Conservation (phyloP, 2,888 invertebrate genomes). For the Caenorhabditis sp. region DNA sequence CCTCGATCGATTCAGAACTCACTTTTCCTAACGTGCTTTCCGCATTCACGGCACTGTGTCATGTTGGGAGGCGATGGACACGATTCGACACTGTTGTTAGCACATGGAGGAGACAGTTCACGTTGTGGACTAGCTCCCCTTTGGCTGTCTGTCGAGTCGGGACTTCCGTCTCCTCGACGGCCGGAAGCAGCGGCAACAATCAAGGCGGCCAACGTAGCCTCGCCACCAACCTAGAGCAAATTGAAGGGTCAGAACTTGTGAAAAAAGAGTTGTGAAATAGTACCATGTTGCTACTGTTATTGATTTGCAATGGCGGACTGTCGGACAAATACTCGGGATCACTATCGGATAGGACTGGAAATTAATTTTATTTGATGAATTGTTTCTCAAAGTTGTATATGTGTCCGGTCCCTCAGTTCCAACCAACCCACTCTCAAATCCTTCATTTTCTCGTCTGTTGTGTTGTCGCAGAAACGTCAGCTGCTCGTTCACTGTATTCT, state of each 20-base stretch:
- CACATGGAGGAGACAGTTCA: slow-evolving; percentile 34
- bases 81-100: slow-evolving; percentile 30
- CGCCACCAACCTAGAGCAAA: slow-evolving; percentile 72
- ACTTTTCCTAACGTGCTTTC: slow-evolving; percentile 83
- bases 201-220: slow-evolving; percentile 65
- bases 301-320: slow-evolving; percentile 31
- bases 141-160: slow-evolving; percentile 39
- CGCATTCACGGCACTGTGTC: slow-evolving; percentile 81
- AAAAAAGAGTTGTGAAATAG: background rate
- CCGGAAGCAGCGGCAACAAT: slow-evolving; percentile 56
- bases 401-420: slow-evolving; percentile 16
- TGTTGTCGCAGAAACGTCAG: slow-evolving; percentile 27
- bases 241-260: slow-evolving; percentile 13
- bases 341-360: slow-evolving; percentile 58
- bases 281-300: slow-evolving; percentile 25
- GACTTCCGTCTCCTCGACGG: slow-evolving; percentile 34
- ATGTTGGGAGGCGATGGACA: slow-evolving; percentile 29
- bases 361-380: no score
- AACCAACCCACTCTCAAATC: slow-evolving; percentile 18
- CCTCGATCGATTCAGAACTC: slow-evolving; percentile 38
- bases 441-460: background rate
- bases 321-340: slow-evolving; percentile 34
- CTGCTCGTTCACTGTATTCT: slow-evolving; percentile 44
- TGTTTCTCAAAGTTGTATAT: slow-evolving; percentile 6
- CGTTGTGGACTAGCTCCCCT: slow-evolving; percentile 29